phyloP scores from a whole-genome alignment of 1,140 invertebrate species.

The Aphidius ervi region DNA sequence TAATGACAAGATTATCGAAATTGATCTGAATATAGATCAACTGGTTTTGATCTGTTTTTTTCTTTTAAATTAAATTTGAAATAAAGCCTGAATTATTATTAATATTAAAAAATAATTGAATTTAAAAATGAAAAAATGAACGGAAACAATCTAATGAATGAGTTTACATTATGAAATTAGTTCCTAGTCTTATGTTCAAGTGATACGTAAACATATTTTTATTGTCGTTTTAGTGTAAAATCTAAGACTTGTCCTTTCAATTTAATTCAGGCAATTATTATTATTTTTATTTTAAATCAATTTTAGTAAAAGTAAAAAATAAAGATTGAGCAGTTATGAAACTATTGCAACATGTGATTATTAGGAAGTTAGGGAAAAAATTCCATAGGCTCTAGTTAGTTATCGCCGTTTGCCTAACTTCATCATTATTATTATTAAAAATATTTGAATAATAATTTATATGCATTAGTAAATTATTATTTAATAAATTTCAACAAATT shows the following conservation, averaged over 20 bases:
- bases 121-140: too few relatives aligned
- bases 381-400: conserved; percentile 38
- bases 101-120: too few relatives aligned
- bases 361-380: conserved; percentile 37
- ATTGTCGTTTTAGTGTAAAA: conserved; percentile 25
- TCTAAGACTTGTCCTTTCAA: conserved; percentile 35
- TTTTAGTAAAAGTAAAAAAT: conserved; percentile 16
- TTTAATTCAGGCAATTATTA: conserved; percentile 19
- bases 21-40: too few relatives aligned
- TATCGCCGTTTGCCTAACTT: conserved; percentile 35
- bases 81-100: too few relatives aligned
- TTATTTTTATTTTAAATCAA: background rate
- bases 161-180: conserved; percentile 31
- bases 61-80: too few relatives aligned
- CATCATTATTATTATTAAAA: conserved; percentile 23
- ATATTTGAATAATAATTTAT: conserved; percentile 19
- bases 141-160: too few relatives aligned
- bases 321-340: conserved; percentile 16
- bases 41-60: too few relatives aligned
- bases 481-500: background rate
- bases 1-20: too few relatives aligned
- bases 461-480: conserved; percentile 28
- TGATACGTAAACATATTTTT: conserved; percentile 34
- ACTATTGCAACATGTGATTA: conserved; percentile 37
- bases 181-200: conserved; percentile 41